Base-by-base conservation (phyloP, 2,888 invertebrate genomes). In the Apamea anceps region DNA sequence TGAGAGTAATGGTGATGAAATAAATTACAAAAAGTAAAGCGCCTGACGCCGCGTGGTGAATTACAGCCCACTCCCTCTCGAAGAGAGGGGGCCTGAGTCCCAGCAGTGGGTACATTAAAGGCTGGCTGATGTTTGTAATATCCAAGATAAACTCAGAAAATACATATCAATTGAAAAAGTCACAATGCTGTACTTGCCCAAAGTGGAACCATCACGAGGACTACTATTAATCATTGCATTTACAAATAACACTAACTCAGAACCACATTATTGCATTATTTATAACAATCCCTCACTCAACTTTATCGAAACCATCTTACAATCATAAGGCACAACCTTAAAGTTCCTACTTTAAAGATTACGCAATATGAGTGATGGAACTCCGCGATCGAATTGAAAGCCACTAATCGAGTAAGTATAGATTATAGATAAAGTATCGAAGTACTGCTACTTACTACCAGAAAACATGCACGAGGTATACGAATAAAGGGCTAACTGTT, bases 321-420 rank as follows among this genome's bases (percentile, higher is more conserved):
- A 48, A 42, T 48, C 60, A 25, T 84, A 68, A 18, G 12, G 45
- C 51, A 68, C 54, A 60, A 71, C 45, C 28, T n/a, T 42, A 73
- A 48, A 48, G 57, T 63, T 65, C 25, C 76, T 70, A 65, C 48
- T 77, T 75, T 10, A 65, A 74, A 75, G 72, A 60, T 82, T 78
- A 74, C 85, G 76, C 75, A 79, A 80, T 54, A 82, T 80, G 85
- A 87, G 84, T 77, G 82, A 85, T 86, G 82, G 65, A 81, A 79
- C 63, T 74, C 76, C 57, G 72, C 80, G 86, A 82, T 79, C 37
- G 70, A 83, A 81, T 84, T 79, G 80, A 76, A 74, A 84, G 82
- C 77, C 88, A 88, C 85, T 88, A 85, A 87, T 66, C 72, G 75
- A 80, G 70, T 84, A 86, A 80, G 70, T 84, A 86, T 85, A 85